Base-by-base conservation (phyloP, 2,888 invertebrate genomes). In the Nomada goodeniana region DNA sequence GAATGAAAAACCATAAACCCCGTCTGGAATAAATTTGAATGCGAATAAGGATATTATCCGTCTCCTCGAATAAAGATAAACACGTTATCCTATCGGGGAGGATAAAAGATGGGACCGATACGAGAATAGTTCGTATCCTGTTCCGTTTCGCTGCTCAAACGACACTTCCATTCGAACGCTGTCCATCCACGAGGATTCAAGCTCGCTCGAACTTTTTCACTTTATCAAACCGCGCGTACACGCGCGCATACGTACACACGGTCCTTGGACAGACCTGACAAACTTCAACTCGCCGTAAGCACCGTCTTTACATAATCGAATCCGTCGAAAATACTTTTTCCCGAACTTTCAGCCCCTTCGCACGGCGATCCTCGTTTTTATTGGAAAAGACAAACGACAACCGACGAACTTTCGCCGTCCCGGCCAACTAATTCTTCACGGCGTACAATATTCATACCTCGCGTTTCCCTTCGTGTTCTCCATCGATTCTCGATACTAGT, bases 401-500 rank as follows among this genome's bases (percentile, higher is more conserved):
- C 10, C 1, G 20, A 13, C 4, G n/a, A 44, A 44, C 23, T 10
- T 18, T 23, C 9, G 18, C 10, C 4, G 10, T n/a, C 42, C 20
- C 42, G 20, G 42, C 52, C 15, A 15, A 61, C 50, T 60, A 75
- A 75, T 53, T 70, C 53, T n/a, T n/a, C 2, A 2, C 15, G 10
- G n/a, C 9, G 11, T 20, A 10, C 29, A 50, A 9, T 59, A 29
- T 13, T 9, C 57, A 11, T 42, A 44, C 59, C 60, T 74, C 57
- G 36, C 47, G 67, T 76, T 68, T 65, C 20, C 47, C 18, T 65
- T 57, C 69, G 36, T n/a, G 70, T 59, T 26, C 18, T 15, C 20
- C 64, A 78, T 80, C 65, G 79, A 80, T 80, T 78, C 79, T 77
- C 78, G 78, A 80, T 77, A 77, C 55, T 44, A 13, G 44, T n/a